Base-by-base conservation (phyloP, 2,888 invertebrate species). In the Brachypalpus laphriformis region DNA sequence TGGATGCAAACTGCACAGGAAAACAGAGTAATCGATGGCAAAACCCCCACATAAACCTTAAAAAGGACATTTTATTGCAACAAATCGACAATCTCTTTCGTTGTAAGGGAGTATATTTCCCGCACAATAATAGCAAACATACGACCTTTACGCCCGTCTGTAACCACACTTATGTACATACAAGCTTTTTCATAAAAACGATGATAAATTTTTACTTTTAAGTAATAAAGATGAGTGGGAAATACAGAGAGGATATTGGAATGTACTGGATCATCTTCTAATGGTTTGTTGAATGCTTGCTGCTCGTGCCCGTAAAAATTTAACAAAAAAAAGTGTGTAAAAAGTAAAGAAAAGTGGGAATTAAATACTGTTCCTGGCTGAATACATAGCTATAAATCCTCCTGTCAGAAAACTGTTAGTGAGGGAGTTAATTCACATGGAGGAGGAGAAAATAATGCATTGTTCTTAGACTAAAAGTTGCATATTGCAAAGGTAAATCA, bases 61-160 rank as follows among this genome's bases (percentile, higher is more conserved):
- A 45, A 57, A 56, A 45, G 61, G 45, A 61, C 61, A 61, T 61
- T 61, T 61, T 25, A 61, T 25, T 61, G 45, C 42, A 61, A 61
- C 61, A 61, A 61, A 45, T 61, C 61, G 61, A 61, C 59, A 59
- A 37, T 40, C 18, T 6, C 14, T 2, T 59, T 42, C 14, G 25
- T 6, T 42, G 59, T 59, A 22, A 22, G 11, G 22, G 8, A 45
- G 28, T 14, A 18, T 45, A 61, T 28, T 61, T 61, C 18, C 14
- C 16, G 16, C 11, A 42, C 61, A 61, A 42, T 54, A 54, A 54
- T 28, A 28, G 16, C 14, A 8, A 31, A 54, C n/a, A 54, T 31
- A 31, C 31, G 7, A 16, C 54, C 54, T n/a, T 31, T n/a, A 14
- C 28, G 54, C 8, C 16, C 14, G 14, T 16, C 40, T 42, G 40